Base-by-base conservation (phyloP, 2,113 vertebrate species). In the Eclectus roratus region DNA sequence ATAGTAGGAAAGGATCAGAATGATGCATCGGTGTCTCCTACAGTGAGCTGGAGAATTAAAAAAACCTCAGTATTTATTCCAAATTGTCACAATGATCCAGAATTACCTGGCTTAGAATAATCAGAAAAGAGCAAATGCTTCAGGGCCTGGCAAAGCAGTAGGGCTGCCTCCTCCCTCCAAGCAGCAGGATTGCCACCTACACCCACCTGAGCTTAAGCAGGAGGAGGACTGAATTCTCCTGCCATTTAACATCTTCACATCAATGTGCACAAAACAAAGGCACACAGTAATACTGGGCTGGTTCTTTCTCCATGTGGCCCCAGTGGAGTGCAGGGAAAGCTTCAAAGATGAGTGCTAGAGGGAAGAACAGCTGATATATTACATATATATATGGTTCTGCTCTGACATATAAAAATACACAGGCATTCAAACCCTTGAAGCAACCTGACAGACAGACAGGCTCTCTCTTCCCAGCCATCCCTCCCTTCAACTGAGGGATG, bases 91-190 rank as follows among this genome's bases (percentile, higher is more conserved):
- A 69, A 18, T 12, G n/a, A 68, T 84, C 27, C 17, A 53, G 53
- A 55, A 41, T 8, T 64, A 87, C 46, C 68, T 70, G 46, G 35
- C 11, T 63, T 35, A n/a, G 53, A 13, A 8, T 29, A 25, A 44
- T n/a, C 33, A n/a, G 72, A 71, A 56, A 31, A 0, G 0, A 80
- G 49, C 18, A 56, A 52, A 77, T 0, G 0, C 61, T 80, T 11
- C 1, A 8, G 47, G 12, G 56, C 33, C 10, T 5, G 4, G 35
- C 41, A 56, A 46, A 56, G 68, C 4, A 1, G 3, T 21, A 24
- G 33, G 33, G 33, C 13, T 58, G 15, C 24, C 43, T 63, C 14
- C 24, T 83, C 64, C 28, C 63, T 28, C 35, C 0, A 1, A 80
- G 60, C 44, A 56, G 44, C 55, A 58, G 55, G 18, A 46, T 3